Base-by-base conservation (phyloP, 2,888 invertebrate genomes). In the Chrysodeixis includens region DNA sequence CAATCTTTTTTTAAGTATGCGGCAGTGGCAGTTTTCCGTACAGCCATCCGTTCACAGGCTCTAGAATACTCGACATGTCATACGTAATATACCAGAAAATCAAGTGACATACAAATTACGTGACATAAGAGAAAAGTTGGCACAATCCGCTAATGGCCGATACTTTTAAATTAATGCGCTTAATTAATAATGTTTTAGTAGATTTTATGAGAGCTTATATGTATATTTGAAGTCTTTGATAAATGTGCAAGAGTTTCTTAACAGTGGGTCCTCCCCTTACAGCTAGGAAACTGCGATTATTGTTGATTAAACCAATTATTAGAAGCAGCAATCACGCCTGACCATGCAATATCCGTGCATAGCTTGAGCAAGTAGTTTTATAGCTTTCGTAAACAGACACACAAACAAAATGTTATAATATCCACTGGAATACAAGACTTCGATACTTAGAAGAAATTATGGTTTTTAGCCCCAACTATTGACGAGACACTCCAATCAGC, bases 301-400 rank as follows among this genome's bases (percentile, higher is more conserved):
- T 35, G 56, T 69, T 65, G 60, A 81, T 81, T 74, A 76, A 82
- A 76, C 79, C 66, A 44, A 51, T 78, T 56, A 87, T 89, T 88
- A 87, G 52, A 71, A 65, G 73, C 79, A 71, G 83, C 84, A 88
- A 84, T 88, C 86, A 81, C 81, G 87, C 88, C 83, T 88, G 84
- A 84, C 84, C 81, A 66, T 85, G 88, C 86, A 89, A 88, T 85
- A 85, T 86, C 86, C 86, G 82, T 70, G 63, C 74, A 64, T 80
- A 66, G 76, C 66, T 74, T 83, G 71, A 74, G 74, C 76, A 82
- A 82, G 60, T 61, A 53, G 74, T 83, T 78, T 66, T 68, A 70
- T 75, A 74, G 69, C 56, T 10, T 55, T 65, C 35, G 54, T 49
- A 18, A 20, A 8, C 46, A 18, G 46, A 49, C 18, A 18, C 14